phyloP scores from a whole-genome alignment of 2,888 invertebrate genomes.

The Lissonota sp. region DNA sequence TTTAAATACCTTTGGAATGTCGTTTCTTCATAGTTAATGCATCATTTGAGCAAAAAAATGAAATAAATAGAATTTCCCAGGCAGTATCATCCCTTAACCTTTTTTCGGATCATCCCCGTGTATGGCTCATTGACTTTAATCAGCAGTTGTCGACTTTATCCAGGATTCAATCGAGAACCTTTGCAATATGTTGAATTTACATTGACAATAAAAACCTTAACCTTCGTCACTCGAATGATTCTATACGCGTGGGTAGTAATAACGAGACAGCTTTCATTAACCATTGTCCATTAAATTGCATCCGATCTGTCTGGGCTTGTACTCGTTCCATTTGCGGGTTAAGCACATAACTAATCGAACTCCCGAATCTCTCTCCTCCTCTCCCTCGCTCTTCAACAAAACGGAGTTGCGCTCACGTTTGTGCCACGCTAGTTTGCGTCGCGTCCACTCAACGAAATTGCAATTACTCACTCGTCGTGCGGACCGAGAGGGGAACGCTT shows the following conservation, averaged over 20 bases:
- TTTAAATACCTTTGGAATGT: no score
- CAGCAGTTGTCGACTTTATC: no score
- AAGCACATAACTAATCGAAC: slow-evolving; percentile 44
- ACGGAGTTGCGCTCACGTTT: background rate
- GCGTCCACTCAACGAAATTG: slow-evolving; percentile 59
- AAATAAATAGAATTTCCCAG: no score
- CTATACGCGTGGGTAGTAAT: background rate
- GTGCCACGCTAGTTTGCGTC: slow-evolving; percentile 18
- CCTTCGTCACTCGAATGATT: no score
- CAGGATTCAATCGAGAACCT: no score
- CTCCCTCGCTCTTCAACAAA: slow-evolving; percentile 1
- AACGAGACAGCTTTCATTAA: slow-evolving; percentile 21
- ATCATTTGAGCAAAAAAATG: no score
- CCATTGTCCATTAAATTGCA: slow-evolving; percentile 27
- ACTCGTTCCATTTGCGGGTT: slow-evolving; percentile 40
- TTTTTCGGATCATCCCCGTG: no score
- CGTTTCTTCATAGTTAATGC: no score
- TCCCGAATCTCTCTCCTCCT: slow-evolving; percentile 13
- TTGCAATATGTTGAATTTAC: no score
- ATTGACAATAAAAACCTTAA: no score
- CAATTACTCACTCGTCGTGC: slow-evolving; percentile 54
- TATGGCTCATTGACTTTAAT: no score
- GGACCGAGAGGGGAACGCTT: slow-evolving; percentile 11
- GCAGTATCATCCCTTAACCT: no score
- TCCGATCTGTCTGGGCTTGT: slow-evolving; percentile 5